phyloP scores from a whole-genome alignment of 2,888 invertebrate genomes.

The Pachycephus smyrnensis region DNA sequence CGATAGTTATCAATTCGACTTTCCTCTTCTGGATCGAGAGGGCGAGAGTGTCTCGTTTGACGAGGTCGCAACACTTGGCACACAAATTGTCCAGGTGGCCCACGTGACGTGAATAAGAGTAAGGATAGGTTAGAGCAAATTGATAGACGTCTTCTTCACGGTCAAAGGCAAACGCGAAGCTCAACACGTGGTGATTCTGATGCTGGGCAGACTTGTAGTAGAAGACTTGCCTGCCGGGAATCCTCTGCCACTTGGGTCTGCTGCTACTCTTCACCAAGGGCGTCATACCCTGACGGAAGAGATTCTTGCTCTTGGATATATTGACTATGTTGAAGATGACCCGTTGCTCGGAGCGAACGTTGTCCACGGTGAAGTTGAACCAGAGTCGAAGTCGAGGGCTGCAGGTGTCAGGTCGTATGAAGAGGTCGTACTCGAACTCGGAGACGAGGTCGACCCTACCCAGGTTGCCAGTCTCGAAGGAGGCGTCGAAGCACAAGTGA shows the following conservation, averaged over 20 bases:
- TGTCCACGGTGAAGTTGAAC: constrained; percentile 99
- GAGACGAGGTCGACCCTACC: constrained; percentile 95
- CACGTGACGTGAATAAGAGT: constrained; percentile 93
- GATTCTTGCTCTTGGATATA: constrained; percentile 90
- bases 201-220: constrained; percentile 93
- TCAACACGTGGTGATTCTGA: constrained; percentile 90
- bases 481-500: constrained; percentile 96
- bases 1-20: constrained; percentile 89
- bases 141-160: constrained; percentile 95
- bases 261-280: constrained; percentile 94
- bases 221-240: constrained; percentile 73
- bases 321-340: constrained; percentile 98
- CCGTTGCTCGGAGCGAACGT: constrained; percentile 92
- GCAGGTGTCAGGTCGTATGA: constrained; percentile 95
- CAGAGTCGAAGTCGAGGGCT: constrained; percentile 92
- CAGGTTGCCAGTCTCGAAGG: constrained; percentile 96
- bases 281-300: constrained; percentile 91
- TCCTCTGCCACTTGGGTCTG: constrained; percentile 87
- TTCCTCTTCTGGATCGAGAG: constrained; percentile 82
- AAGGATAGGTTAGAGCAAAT: constrained; percentile 93
- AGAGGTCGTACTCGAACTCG: constrained; percentile 96
- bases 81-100: constrained; percentile 77
- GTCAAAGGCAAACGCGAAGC: constrained; percentile 95
- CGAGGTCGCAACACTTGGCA: constrained; percentile 39
- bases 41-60: constrained; percentile 57